Evolutionary conservation across 2,797 vertebrate species (phyloP).

Genomic region (Acrossocheilus wenchowensis): DNA sequence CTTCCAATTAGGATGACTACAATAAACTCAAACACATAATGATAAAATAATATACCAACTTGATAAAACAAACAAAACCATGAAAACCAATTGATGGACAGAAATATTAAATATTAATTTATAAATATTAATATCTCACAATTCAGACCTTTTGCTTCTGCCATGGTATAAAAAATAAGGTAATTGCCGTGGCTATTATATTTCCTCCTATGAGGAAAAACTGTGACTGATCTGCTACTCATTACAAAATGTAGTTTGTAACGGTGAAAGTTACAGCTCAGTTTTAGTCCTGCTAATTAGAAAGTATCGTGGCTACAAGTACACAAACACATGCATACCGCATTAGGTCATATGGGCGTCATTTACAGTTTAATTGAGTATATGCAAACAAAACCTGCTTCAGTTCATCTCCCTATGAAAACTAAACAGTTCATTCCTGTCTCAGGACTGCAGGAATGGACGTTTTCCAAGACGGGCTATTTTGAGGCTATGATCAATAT

Average conservation of each 20-base stretch:
- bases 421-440: slow-evolving; percentile 12
- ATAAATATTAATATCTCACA: neutral
- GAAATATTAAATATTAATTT: neutral
- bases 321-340: neutral
- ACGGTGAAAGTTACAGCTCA: neutral
- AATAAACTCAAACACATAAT: neutral
- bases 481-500: slow-evolving; percentile 30
- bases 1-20: neutral
- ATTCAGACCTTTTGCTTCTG: neutral
- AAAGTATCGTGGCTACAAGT: neutral
- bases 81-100: neutral
- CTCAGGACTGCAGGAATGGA: slow-evolving; percentile 31
- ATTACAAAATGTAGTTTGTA: neutral
- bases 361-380: slow-evolving; percentile 2
- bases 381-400: neutral
- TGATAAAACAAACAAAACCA: neutral
- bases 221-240: neutral
- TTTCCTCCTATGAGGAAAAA: neutral
- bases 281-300: neutral
- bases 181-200: neutral
- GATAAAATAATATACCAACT: neutral
- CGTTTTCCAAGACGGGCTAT: slow-evolving; percentile 22
- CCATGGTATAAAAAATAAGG: no score
- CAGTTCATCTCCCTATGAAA: neutral
- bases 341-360: neutral